Base-by-base conservation (phyloP, 2,888 invertebrate genomes). In the Ophioninae sp. region DNA sequence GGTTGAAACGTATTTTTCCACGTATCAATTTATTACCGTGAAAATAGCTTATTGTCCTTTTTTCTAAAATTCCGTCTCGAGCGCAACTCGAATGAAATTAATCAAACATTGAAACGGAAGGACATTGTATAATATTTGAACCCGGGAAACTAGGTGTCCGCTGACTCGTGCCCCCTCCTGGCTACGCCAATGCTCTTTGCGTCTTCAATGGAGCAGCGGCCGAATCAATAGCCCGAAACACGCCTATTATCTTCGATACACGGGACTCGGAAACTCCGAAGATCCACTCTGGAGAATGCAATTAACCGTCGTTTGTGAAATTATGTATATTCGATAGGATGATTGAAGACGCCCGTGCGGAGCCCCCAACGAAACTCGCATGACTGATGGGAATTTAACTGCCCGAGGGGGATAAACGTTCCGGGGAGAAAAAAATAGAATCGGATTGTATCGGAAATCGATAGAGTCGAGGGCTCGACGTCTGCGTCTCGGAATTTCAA, bases 361-460 rank as follows among this genome's bases (percentile, higher is more conserved):
- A 39, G 17, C 39, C 41, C 8, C 2, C 7, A 50, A 30, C 37
- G 3, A 61, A 59, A 62, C n/a, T 73, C 30, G 0, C 39, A 62
- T 50, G 39, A 37, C 56, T 30, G n/a, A 70, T 70, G 56, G 50
- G 56, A n/a, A 56, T n/a, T 69, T 57, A 56, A 56, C n/a, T 56
- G 30, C n/a, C 7, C 17, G 1, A 56, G 30, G 5, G 13, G 20
- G 44, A 67, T 44, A 59, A 59, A 59, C 59, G 50, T 50, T 50
- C 17, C 17, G 17, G 50, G 13, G 50, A 17, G n/a, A 65, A 39
- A n/a, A n/a, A 23, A 62, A 30, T 7, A 41, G 20, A 39, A 67
- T 20, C 21, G 20, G 30, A 67, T 67, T 2, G 41, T 67, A 39
- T 41, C 41, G 50, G 50, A 50, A 50, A 50, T 50, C 50, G 17